phyloP scores from a whole-genome alignment of 2,888 invertebrate species.

The Drosophila borealis region DNA sequence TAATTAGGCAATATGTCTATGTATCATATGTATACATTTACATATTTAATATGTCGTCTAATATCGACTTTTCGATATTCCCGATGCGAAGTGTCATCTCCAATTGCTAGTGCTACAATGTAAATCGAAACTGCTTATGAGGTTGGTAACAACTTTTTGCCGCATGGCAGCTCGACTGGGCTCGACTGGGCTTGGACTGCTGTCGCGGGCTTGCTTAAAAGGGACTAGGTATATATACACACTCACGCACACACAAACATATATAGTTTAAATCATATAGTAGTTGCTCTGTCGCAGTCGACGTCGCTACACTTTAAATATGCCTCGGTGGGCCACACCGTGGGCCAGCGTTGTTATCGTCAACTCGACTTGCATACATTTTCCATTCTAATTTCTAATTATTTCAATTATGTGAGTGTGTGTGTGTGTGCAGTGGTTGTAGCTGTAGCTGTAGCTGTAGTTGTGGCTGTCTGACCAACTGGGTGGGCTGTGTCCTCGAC shows the following conservation, averaged over 20 bases:
- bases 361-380: constrained; percentile 69
- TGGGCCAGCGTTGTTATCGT: constrained; percentile 69
- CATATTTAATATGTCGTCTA: neutral
- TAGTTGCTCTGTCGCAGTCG: constrained; percentile 29
- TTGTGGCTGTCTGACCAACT: constrained; percentile 66
- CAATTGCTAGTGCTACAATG: constrained; percentile 22
- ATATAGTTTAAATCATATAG: constrained; percentile 55
- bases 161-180: constrained; percentile 4
- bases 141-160: constrained; percentile 32
- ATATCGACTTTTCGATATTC: constrained; percentile 6
- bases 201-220: constrained; percentile 32
- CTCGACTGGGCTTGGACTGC: constrained; percentile 20
- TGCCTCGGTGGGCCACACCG: constrained; percentile 26
- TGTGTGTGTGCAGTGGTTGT: constrained; percentile 18
- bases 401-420: constrained; percentile 60
- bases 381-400: constrained; percentile 82
- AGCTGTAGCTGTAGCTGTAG: constrained; percentile 22
- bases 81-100: constrained; percentile 6
- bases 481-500: constrained; percentile 45
- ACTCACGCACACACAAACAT: neutral
- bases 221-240: constrained; percentile 30
- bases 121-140: constrained; percentile 48
- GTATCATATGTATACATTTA: neutral
- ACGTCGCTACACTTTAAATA: constrained; percentile 49
- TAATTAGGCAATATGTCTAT: too few species aligned